These are phyloP conservation scores for Dromococcyx pavoninus DNA, from an alignment of 2,797 vertebrate genomes.

Conservation along the genomic window DNA sequence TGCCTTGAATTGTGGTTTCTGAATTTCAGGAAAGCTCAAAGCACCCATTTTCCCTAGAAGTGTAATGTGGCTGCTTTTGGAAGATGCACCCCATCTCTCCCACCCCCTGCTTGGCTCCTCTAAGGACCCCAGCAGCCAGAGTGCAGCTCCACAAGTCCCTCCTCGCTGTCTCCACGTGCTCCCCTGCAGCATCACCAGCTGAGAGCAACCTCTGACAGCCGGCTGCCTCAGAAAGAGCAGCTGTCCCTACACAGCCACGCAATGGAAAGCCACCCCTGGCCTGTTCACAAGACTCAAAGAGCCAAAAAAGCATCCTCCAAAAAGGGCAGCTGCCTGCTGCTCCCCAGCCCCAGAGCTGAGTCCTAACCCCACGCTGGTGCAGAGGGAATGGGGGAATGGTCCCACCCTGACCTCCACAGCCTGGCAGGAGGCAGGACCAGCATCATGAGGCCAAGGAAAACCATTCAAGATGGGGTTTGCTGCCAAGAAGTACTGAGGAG, in stretches of 20 bases:
- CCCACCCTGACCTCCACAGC: not conserved
- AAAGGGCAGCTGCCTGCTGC: not conserved
- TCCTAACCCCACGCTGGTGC: no score
- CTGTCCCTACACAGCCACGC: not conserved
- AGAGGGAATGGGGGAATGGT: not conserved
- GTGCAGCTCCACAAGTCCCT: not conserved
- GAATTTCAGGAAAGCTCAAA: not conserved
- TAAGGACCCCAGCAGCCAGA: accelerated
- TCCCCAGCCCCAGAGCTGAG: not conserved
- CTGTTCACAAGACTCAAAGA: not conserved
- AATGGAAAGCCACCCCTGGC: not conserved
- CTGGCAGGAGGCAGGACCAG: not conserved
- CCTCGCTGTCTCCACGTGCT: not conserved
- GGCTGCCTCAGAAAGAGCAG: accelerated
- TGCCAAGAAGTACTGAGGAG: not conserved
- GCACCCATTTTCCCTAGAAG: no score
- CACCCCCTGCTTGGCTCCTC: not conserved
- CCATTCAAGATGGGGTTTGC: accelerated
- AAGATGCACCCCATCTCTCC: not conserved
- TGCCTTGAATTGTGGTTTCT: not conserved
- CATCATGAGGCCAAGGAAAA: not conserved
- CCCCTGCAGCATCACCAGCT: not conserved
- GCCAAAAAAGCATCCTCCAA: not conserved
- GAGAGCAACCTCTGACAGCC: no score
- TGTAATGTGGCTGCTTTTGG: not conserved